Evolutionary conservation across 2,797 vertebrate species (phyloP).

Genomic region (Scyliorhinus canicula): DNA sequence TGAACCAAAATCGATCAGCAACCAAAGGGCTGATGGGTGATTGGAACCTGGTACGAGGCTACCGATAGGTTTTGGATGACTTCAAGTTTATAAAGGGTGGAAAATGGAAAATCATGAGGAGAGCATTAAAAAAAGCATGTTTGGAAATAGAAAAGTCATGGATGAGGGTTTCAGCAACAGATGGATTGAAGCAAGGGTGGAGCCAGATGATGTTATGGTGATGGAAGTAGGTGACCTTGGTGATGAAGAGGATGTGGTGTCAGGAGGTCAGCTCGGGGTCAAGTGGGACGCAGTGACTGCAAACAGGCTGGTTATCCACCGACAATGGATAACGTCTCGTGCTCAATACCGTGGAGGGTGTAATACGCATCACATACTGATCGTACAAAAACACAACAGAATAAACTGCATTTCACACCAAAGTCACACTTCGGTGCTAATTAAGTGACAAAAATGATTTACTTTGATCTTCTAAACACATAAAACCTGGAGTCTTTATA

Average conservation of each 20-base stretch:
- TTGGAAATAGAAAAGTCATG: background rate
- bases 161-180: background rate
- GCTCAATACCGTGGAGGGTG: background rate
- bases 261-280: background rate
- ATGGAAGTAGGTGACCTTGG: no score
- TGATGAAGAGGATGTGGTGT: background rate
- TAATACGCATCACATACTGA: background rate
- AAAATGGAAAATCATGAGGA: background rate
- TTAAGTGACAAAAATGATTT: background rate
- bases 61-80: background rate
- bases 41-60: background rate
- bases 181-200: background rate
- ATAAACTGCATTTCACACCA: background rate
- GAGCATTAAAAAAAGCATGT: background rate
- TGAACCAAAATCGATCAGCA: background rate
- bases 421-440: background rate
- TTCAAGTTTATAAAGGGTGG: background rate
- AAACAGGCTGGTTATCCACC: background rate
- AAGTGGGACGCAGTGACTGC: background rate
- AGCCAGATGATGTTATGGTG: no score
- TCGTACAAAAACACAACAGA: background rate
- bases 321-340: background rate
- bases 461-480: background rate
- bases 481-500: background rate
- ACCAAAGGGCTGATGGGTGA: background rate